Evolutionary conservation across 2,113 vertebrate species (phyloP).

Genomic region (Pteropus alecto): DNA sequence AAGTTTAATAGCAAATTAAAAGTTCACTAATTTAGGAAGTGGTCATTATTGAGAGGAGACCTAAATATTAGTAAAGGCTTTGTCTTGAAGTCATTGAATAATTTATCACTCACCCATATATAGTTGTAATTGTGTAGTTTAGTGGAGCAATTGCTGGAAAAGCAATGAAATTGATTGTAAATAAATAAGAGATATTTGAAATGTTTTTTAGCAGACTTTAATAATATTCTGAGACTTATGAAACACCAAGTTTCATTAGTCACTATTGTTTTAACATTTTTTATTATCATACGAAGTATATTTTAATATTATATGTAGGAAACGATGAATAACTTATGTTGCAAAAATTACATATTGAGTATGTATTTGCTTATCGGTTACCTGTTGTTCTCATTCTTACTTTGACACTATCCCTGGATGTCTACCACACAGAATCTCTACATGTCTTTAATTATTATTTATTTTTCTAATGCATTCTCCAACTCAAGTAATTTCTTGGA

Average conservation of each 20-base stretch:
- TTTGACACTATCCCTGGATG: background rate
- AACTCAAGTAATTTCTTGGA: background rate
- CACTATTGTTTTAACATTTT: background rate
- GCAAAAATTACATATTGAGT: background rate
- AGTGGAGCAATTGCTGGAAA: background rate
- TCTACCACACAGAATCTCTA: background rate
- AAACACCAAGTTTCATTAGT: background rate
- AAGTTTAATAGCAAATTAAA: background rate
- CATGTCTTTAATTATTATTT: background rate
- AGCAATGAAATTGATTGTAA: background rate
- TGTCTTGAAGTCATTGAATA: background rate
- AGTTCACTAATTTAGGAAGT: background rate
- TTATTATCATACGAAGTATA: background rate
- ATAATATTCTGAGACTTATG: background rate
- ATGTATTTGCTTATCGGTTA: background rate
- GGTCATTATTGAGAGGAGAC: background rate
- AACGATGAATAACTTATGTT: background rate
- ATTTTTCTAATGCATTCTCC: background rate
- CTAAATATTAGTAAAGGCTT: background rate
- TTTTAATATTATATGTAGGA: background rate
- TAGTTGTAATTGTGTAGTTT: background rate
- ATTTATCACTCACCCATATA: background rate
- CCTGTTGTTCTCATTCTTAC: background rate
- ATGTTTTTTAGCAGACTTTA: background rate
- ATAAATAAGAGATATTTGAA: background rate